phyloP scores from a whole-genome alignment of 1,140 invertebrate species.

The Drosophila mayri region DNA sequence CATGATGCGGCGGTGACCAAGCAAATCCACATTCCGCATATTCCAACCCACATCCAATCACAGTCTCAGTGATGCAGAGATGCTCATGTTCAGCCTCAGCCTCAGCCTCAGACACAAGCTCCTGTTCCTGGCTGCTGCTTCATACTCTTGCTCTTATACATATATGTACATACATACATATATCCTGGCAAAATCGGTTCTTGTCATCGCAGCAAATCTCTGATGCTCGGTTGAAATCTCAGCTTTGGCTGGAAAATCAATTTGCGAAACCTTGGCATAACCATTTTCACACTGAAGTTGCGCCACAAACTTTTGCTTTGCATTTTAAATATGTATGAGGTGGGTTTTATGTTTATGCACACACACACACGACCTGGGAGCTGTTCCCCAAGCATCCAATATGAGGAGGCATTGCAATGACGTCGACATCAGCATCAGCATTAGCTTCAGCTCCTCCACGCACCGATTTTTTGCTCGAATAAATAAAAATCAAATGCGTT shows the following conservation, averaged over 20 bases:
- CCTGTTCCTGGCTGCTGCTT: not conserved
- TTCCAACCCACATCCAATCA: conserved; percentile 6
- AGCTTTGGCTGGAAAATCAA: conserved; percentile 18
- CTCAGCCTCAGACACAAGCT: not conserved
- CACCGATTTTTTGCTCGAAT: conserved; percentile 33
- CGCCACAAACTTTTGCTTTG: conserved; percentile 53
- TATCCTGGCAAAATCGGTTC: conserved; percentile 18
- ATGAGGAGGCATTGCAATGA: conserved; percentile 12
- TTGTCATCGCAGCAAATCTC: conserved; percentile 22
- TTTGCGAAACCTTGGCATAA: conserved; percentile 26
- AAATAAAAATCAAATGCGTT: conserved; percentile 59
- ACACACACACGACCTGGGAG: not conserved
- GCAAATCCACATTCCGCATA: conserved; percentile 6
- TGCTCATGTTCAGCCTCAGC: conserved; percentile 1
- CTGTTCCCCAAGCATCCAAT: conserved; percentile 2
- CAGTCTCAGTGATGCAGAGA: not conserved
- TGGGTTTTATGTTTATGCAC: conserved; percentile 54
- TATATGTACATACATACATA: not conserved
- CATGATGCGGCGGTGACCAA: conserved; percentile 13
- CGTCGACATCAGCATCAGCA: not conserved
- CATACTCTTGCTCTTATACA: not conserved
- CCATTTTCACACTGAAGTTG: conserved; percentile 64
- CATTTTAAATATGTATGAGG: conserved; percentile 69
- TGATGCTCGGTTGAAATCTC: conserved; percentile 13
- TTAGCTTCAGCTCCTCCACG: conserved; percentile 11